Base-by-base conservation (phyloP, 2,113 vertebrate species). In the Calypte anna region DNA sequence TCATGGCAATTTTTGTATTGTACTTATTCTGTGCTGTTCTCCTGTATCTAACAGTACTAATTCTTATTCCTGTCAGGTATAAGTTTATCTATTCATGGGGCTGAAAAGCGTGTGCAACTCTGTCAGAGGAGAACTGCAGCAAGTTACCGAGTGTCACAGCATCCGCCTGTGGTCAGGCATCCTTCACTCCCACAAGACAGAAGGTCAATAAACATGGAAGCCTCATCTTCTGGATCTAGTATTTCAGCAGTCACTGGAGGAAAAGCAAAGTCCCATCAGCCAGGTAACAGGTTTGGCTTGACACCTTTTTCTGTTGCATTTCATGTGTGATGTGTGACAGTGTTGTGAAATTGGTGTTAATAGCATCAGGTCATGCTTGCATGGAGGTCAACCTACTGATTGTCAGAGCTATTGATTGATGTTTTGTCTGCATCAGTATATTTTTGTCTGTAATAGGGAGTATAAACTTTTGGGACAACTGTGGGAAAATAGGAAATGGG, bases 61-160 rank as follows among this genome's bases (percentile, higher is more conserved):
- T 93, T 98, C 62, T 97, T 91, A 91, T 97, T 97, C 66, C n/a
- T 84, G 33, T 83, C 86, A 99, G 99, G 98, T 98, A 98, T 98
- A 98, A 99, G 98, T 97, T 98, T 98, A 76, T 99, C 98, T 98
- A 98, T 99, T 98, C 98, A 99, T 99, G 98, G 98, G 98, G 98
- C 98, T 98, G 98, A 99, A 98, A 98, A 98, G 92, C 20, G 91
- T 95, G 97, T 92, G 61, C 98, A 96, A 97, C 97, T 98, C 96
- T 98, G 97, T 96, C 98, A 98, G 94, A 98, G 97, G 97, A 98
- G 93, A 98, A 98, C 97, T 96, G 97, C 97, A 97, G 97, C 94
- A 95, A 98, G 96, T 94, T 97, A 97, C 95, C 95, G 96, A 58
- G 96, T 96, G 83, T 98, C 98, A 58, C 98, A 93, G 92, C 96